Conservation (phyloP, 2,888 invertebrate genomes). For the Scaptomyza cyrtandrae region DNA sequence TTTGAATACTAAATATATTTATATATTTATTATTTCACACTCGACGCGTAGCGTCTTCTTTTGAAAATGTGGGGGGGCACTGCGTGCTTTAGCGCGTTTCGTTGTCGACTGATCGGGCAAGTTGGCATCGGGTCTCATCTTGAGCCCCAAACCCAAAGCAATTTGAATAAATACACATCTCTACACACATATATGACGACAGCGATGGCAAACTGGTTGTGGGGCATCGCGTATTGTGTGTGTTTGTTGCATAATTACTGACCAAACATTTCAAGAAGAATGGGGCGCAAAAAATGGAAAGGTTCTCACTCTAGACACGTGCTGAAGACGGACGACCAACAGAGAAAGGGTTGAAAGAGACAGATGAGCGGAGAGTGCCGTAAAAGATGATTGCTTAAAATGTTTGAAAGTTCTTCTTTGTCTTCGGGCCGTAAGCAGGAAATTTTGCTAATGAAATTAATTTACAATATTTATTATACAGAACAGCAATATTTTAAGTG, state of each 20-base stretch:
- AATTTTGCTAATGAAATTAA: constrained; percentile 66
- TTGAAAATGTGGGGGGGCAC: constrained; percentile 25
- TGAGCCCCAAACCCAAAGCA: constrained; percentile 63
- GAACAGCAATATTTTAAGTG: constrained; percentile 23
- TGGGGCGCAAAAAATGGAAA: constrained; percentile 19
- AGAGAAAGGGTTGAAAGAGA: not conserved
- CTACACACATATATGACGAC: constrained; percentile 55
- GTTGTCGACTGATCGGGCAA: constrained; percentile 57
- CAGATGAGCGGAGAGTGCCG: not conserved
- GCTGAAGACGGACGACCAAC: not conserved
- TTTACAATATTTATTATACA: constrained; percentile 57
- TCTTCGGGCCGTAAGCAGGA: constrained; percentile 36
- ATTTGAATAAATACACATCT: constrained; percentile 56
- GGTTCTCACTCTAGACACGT: constrained; percentile 57
- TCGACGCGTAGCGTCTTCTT: constrained; percentile 20
- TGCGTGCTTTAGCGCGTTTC: constrained; percentile 75
- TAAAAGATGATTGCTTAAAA: constrained; percentile 31
- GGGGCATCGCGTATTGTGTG: constrained; percentile 27
- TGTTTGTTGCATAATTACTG: constrained; percentile 68
- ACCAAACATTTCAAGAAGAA: constrained; percentile 26
- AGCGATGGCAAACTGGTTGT: constrained; percentile 74
- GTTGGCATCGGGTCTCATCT: constrained; percentile 65
- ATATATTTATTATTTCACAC: constrained; percentile 17
- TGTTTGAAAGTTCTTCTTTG: constrained; percentile 35
- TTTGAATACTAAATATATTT: constrained; percentile 43